A percentile compares a stretch with the other conserved stretches of the same genome.
Conservation (phyloP, 2,888 invertebrate genomes). For the Catocala sponsa region DNA sequence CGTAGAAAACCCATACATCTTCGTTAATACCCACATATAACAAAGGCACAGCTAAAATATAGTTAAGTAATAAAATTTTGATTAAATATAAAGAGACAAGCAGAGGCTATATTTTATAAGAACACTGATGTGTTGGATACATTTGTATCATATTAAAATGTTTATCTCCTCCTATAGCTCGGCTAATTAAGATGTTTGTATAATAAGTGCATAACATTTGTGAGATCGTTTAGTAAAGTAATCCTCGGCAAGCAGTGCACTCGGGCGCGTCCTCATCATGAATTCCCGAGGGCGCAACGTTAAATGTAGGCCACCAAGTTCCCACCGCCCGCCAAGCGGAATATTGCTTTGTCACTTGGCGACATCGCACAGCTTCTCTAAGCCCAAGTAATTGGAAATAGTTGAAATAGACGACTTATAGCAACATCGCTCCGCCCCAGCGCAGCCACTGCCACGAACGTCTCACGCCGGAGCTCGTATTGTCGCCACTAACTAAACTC, state of each 20-base stretch:
- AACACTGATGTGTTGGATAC: too few species aligned
- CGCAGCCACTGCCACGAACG: constrained; percentile 36
- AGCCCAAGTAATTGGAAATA: constrained; percentile 88
- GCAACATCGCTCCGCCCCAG: constrained; percentile 65
- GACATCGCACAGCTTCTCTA: constrained; percentile 83
- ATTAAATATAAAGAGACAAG: too few species aligned
- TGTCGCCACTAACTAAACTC: constrained; percentile 42
- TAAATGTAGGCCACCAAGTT: constrained; percentile 87
- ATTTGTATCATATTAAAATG: background rate
- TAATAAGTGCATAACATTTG: constrained; percentile 38
- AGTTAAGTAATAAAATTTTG: too few species aligned
- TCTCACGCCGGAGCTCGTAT: constrained; percentile 35
- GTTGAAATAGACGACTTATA: constrained; percentile 84
- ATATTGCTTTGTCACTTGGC: constrained; percentile 88
- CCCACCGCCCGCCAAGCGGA: constrained; percentile 72
- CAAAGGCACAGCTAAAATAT: too few species aligned
- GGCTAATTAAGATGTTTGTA: constrained; percentile 35
- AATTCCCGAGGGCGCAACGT: constrained; percentile 82
- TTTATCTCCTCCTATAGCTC: background rate
- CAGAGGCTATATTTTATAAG: too few species aligned
- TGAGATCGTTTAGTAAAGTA: constrained; percentile 66
- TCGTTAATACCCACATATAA: too few species aligned
- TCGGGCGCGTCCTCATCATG: constrained; percentile 78
- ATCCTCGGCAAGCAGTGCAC: constrained; percentile 77
- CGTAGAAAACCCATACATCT: too few species aligned